phyloP scores from a whole-genome alignment of 2,113 vertebrate species.

The Holacanthus passer region DNA sequence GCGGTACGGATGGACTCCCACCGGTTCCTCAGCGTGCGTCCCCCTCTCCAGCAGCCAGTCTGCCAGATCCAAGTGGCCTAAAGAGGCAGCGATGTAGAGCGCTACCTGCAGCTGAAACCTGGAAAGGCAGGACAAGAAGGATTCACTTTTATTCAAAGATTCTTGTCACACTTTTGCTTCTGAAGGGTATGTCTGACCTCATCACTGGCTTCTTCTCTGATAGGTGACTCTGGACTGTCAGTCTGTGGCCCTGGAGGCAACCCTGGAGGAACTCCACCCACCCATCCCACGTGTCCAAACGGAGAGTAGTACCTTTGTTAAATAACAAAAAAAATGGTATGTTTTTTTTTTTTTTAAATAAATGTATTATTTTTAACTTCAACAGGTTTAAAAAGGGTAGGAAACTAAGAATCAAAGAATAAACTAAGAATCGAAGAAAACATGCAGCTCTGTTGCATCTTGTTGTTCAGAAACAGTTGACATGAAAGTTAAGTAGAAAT shows the following conservation, averaged over 20 bases:
- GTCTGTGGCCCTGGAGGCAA: slow-evolving; percentile 79
- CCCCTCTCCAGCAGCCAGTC: slow-evolving; percentile 84
- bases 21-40: slow-evolving; percentile 70
- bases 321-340: neutral
- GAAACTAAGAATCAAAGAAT: neutral
- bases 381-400: neutral
- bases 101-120: slow-evolving; percentile 86
- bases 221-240: slow-evolving; percentile 76
- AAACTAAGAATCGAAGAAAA: neutral
- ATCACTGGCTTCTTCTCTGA: slow-evolving; percentile 77
- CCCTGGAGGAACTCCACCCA: slow-evolving; percentile 83
- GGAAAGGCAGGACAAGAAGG: slow-evolving; percentile 7
- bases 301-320: slow-evolving; percentile 76
- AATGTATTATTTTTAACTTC: neutral
- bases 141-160: neutral
- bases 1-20: slow-evolving; percentile 81
- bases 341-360: neutral
- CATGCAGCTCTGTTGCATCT: neutral
- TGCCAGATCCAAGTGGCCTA: slow-evolving; percentile 82
- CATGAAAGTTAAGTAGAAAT: neutral
- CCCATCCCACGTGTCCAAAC: slow-evolving; percentile 85
- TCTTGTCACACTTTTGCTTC: neutral
- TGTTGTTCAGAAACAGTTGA: neutral
- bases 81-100: slow-evolving; percentile 84
- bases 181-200: slow-evolving; percentile 62